A percentile compares a stretch with the other conserved stretches of the same genome.
These are phyloP conservation scores for Anastrepha obliqua DNA, from an alignment of 1,140 invertebrate genomes.

Conservation along the genomic window DNA sequence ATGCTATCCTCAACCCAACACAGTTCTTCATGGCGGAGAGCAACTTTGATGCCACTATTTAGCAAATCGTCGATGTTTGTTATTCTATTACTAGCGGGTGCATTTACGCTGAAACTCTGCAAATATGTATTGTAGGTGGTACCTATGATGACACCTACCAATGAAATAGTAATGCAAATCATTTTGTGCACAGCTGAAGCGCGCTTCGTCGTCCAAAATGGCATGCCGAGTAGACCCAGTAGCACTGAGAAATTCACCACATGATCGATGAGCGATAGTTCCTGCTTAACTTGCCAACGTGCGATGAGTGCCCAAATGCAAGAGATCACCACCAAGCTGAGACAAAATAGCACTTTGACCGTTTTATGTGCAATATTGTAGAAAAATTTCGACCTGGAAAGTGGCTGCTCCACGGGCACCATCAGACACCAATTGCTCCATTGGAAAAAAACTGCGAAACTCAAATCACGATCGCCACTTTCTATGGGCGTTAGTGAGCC, in stretches of 20 bases:
- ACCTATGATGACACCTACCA: background rate
- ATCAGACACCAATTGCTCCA: constrained; percentile 23
- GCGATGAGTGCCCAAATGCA: background rate
- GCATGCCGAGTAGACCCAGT: background rate
- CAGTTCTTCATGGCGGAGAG: constrained; percentile 1
- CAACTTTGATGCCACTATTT: background rate
- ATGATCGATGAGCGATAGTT: background rate
- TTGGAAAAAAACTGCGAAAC: background rate
- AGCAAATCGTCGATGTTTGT: background rate
- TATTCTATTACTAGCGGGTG: background rate
- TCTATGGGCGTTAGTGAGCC: background rate
- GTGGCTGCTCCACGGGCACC: constrained; percentile 5
- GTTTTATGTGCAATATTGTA: background rate
- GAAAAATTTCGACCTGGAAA: background rate
- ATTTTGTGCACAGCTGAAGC: background rate
- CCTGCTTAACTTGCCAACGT: background rate
- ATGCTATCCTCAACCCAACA: background rate
- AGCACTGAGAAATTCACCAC: background rate
- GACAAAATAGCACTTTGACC: background rate
- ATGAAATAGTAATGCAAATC: background rate
- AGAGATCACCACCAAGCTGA: background rate
- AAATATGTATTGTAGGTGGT: constrained; percentile 27
- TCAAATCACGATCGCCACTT: background rate
- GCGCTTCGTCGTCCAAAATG: background rate
- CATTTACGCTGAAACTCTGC: constrained; percentile 11